Conservation (phyloP, 1,140 invertebrate genomes). For the Orchestia grillus region DNA sequence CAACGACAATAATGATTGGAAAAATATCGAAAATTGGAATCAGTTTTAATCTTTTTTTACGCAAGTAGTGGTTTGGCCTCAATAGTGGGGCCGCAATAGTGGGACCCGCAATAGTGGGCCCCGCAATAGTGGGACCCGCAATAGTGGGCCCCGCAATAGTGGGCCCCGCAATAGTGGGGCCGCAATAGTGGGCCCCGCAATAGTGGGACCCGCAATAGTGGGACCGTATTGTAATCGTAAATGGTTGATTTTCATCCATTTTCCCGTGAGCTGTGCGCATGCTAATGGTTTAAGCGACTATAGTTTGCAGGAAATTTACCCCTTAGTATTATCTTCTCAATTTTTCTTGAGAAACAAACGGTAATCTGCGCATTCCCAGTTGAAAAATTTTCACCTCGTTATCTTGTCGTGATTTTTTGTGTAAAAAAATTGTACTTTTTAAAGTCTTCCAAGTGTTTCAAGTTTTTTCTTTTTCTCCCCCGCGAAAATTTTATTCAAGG, state of each 20-base stretch:
- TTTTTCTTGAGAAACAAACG: not conserved
- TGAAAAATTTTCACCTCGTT: not conserved
- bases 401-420: not conserved
- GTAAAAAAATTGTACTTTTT: not conserved
- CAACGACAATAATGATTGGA: too few relatives aligned
- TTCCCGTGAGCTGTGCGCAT: not conserved
- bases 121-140: too few relatives aligned
- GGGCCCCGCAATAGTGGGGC: too few relatives aligned
- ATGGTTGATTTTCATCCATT: not conserved
- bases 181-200: too few relatives aligned
- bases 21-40: too few relatives aligned
- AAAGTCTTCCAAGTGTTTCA: not conserved
- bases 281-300: not conserved
- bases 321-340: not conserved
- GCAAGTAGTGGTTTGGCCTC: too few relatives aligned
- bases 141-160: too few relatives aligned
- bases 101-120: too few relatives aligned
- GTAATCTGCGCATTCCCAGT: not conserved
- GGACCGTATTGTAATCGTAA: not conserved
- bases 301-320: not conserved
- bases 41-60: too few relatives aligned
- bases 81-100: too few relatives aligned
- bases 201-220: too few relatives aligned
- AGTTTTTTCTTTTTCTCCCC: not conserved
- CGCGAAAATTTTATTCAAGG: not conserved